Evolutionary conservation across 2,113 vertebrate species (phyloP).

Genomic region (Chionis minor): DNA sequence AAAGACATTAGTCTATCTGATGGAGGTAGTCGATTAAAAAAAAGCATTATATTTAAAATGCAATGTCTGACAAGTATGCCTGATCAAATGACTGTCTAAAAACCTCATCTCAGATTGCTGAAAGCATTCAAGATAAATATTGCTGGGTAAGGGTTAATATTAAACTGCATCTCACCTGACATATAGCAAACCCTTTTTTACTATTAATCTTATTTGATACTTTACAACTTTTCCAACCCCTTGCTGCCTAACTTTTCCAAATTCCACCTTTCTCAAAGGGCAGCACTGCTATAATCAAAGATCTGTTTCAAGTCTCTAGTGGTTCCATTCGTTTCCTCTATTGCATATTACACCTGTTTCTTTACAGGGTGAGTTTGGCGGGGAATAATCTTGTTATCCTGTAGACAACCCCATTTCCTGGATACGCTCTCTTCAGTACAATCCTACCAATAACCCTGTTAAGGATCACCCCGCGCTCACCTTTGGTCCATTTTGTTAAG

Average conservation of each 20-base stretch:
- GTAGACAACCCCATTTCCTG: conserved; percentile 17
- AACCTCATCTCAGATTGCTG: neutral
- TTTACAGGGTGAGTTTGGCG: neutral
- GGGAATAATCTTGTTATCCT: conserved; percentile 7
- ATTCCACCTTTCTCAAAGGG: neutral
- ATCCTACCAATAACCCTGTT: neutral
- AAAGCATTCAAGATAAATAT: neutral
- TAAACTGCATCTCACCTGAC: neutral
- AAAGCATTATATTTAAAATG: neutral
- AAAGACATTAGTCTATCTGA: neutral
- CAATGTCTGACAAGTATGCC: neutral
- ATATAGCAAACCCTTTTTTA: neutral
- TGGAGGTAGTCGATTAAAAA: neutral
- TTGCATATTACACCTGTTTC: neutral
- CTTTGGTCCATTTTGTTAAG: conserved; percentile 46
- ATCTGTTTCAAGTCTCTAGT: neutral
- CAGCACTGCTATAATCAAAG: neutral
- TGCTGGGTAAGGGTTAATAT: neutral
- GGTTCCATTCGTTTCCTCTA: neutral
- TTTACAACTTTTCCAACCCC: neutral
- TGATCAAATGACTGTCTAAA: neutral
- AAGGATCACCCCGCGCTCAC: conserved; percentile 30
- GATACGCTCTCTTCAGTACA: neutral
- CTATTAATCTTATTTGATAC: neutral
- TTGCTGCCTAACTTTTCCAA: neutral